phyloP scores from a whole-genome alignment of 2,113 vertebrate species.

The Hepsetus odoe region DNA sequence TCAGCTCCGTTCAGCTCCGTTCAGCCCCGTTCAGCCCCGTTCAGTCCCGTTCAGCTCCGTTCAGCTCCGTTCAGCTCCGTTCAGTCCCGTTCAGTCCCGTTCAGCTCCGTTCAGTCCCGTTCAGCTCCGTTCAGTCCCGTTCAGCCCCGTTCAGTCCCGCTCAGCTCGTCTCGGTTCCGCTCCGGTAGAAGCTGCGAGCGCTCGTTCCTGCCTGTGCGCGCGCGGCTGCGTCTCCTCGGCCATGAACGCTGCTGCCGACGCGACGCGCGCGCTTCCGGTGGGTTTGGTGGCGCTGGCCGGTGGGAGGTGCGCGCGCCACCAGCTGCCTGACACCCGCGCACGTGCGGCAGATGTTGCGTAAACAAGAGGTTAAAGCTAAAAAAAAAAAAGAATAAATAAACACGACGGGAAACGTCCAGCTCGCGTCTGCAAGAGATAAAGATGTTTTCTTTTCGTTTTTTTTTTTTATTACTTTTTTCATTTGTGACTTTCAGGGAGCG shows the following conservation, averaged over 20 bases:
- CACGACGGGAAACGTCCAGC: no score
- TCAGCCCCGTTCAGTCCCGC: constrained; percentile 62
- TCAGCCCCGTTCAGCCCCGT: no score
- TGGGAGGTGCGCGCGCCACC: constrained; percentile 39
- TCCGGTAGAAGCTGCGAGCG: neutral
- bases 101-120: constrained; percentile 36
- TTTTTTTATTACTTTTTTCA: no score
- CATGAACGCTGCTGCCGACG: constrained; percentile 28
- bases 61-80: neutral
- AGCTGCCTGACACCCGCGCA: neutral
- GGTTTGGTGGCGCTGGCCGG: constrained; percentile 28
- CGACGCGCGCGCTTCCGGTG: constrained; percentile 56
- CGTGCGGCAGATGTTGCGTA: neutral
- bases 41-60: constrained; percentile 61
- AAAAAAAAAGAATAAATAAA: no score
- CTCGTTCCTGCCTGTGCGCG: constrained; percentile 3
- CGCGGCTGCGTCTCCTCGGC: neutral
- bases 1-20: neutral
- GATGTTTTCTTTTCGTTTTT: no score
- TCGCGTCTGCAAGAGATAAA: no score
- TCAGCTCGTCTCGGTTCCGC: constrained; percentile 37
- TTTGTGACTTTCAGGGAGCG: no score
- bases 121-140: constrained; percentile 64
- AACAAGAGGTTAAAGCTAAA: neutral
- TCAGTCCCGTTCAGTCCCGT: constrained; percentile 67